Percentiles rank a stretch among this genome's conserved stretches.
These are phyloP conservation scores for Cyprinodon diabolis DNA, from an alignment of 2,797 vertebrate genomes.

Conservation along the genomic window DNA sequence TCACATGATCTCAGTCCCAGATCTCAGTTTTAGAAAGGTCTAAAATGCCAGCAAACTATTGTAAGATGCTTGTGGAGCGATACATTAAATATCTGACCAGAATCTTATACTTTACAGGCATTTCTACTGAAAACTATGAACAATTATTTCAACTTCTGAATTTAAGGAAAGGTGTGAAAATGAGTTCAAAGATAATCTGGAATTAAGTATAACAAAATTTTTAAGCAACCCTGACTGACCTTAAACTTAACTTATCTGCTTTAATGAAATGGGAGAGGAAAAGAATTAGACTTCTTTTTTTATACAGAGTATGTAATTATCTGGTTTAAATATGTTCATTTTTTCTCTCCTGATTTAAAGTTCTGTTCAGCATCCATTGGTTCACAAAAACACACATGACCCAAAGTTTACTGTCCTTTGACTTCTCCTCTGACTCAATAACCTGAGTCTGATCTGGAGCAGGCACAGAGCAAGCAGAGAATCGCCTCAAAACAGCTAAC, in stretches of 20 bases:
- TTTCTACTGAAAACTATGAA: background rate
- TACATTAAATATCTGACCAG: background rate
- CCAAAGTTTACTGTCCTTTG: constrained; percentile 11
- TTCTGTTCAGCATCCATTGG: constrained; percentile 8
- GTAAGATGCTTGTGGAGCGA: background rate
- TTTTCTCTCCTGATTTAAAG: constrained; percentile 20
- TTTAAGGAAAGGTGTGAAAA: background rate
- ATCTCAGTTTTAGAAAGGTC: background rate
- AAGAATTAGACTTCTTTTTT: background rate
- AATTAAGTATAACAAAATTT: background rate
- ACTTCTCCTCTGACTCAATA: constrained; percentile 29
- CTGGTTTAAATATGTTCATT: constrained; percentile 5
- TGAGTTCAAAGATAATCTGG: background rate
- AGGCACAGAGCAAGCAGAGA: constrained; percentile 49
- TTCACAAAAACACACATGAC: constrained; percentile 6
- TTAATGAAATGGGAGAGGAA: background rate
- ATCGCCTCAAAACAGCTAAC: constrained; percentile 30
- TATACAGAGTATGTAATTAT: background rate
- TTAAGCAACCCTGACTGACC: background rate
- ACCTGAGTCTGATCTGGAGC: constrained; percentile 43
- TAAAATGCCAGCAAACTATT: background rate
- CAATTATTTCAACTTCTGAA: background rate
- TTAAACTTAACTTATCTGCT: background rate
- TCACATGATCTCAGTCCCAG: too few relatives aligned
- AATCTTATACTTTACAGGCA: too few relatives aligned